Percentiles rank a stretch among this genome's conserved stretches.
phyloP scores from a whole-genome alignment of 2,113 vertebrate genomes.

The Xiphophorus maculatus region DNA sequence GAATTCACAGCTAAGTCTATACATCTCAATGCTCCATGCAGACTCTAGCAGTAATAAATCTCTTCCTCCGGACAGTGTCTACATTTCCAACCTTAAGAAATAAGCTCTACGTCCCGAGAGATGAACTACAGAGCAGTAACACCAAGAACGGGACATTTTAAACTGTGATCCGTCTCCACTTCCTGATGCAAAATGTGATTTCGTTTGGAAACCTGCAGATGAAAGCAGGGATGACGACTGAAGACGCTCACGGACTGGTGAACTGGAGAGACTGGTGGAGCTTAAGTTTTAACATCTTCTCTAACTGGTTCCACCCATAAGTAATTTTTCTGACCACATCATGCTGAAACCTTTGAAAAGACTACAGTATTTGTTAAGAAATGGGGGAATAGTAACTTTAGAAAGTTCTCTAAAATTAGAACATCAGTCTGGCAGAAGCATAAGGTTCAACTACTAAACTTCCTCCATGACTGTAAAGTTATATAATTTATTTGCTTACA shows the following conservation, averaged over 20 bases:
- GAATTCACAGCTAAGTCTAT: slow-evolving; percentile 19
- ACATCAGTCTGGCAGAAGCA: background rate
- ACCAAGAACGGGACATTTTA: slow-evolving; percentile 2
- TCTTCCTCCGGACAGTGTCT: slow-evolving; percentile 10
- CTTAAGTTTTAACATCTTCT: slow-evolving; percentile 15
- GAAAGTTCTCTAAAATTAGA: background rate
- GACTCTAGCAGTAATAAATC: slow-evolving; percentile 15
- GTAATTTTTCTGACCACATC: slow-evolving; percentile 16
- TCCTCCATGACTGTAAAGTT: background rate
- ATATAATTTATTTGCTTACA: background rate
- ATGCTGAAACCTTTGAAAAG: slow-evolving; percentile 6
- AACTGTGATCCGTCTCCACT: slow-evolving; percentile 6
- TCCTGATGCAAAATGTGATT: slow-evolving; percentile 25
- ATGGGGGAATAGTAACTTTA: background rate
- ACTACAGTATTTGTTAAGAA: background rate
- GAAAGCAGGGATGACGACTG: slow-evolving; percentile 7
- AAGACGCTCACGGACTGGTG: slow-evolving; percentile 26
- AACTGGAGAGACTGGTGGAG: slow-evolving; percentile 31
- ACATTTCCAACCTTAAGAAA: slow-evolving; percentile 1
- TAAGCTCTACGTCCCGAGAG: background rate
- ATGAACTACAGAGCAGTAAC: background rate
- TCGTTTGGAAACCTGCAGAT: slow-evolving; percentile 6
- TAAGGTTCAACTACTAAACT: background rate
- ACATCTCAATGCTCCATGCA: slow-evolving; percentile 10
- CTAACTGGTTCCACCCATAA: background rate